Percentiles rank a stretch among this genome's conserved stretches.
Evolutionary conservation across 2,888 invertebrate species (phyloP).

Genomic region (Seladonia tumulorum): DNA sequence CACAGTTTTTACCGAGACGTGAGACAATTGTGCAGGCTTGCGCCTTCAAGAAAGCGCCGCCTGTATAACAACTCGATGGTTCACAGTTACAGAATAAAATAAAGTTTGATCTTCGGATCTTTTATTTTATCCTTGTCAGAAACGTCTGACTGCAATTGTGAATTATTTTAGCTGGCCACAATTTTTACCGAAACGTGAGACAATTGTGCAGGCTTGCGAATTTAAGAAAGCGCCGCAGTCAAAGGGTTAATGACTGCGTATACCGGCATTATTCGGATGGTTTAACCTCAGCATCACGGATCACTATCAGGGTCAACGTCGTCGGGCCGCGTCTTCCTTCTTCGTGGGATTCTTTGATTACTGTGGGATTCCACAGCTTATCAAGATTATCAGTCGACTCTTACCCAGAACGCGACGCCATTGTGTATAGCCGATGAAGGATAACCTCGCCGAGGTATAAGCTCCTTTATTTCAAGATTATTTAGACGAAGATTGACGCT

Average conservation of each 20-base stretch:
- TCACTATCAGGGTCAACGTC: neutral
- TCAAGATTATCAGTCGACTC: neutral
- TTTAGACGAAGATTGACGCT: too few species aligned
- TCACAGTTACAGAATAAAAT: too few species aligned
- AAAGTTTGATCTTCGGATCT: too few species aligned
- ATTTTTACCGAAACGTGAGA: neutral
- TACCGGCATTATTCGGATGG: neutral
- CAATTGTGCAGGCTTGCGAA: neutral
- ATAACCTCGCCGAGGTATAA: too few species aligned
- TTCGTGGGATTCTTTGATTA: neutral
- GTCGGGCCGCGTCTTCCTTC: neutral
- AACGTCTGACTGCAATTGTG: too few species aligned
- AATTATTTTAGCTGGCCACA: neutral
- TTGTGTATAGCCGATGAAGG: neutral
- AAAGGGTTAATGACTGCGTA: neutral
- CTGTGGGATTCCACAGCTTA: neutral
- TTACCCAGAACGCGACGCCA: neutral
- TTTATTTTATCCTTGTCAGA: too few species aligned
- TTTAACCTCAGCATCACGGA: neutral
- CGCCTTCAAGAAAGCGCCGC: too few species aligned
- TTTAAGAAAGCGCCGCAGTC: neutral
- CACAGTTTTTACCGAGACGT: too few species aligned
- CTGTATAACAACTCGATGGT: too few species aligned
- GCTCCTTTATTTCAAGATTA: too few species aligned
- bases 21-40: too few species aligned